Evolutionary conservation across 1,140 invertebrate genomes (phyloP).

Genomic region (Cyclargus thomasi): DNA sequence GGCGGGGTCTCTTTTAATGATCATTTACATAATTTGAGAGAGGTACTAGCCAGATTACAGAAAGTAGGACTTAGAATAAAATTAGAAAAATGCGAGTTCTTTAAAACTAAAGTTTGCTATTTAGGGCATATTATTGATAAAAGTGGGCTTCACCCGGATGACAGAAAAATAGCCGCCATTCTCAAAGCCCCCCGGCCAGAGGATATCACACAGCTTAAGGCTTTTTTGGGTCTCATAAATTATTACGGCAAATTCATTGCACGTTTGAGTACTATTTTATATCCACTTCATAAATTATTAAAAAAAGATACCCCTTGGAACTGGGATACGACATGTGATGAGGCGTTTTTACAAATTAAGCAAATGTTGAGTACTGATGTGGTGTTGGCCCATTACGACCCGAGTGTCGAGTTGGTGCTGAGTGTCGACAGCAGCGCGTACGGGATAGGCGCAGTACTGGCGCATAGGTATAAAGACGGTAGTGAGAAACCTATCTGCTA

Average conservation of each 20-base stretch:
- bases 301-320: conserved; percentile 30
- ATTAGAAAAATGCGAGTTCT: conserved; percentile 34
- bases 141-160: conserved; percentile 41
- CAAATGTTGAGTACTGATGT: conserved; percentile 15
- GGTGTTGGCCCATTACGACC: conserved; percentile 56
- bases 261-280: conserved; percentile 29
- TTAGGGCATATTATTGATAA: conserved; percentile 51
- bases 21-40: conserved; percentile 27
- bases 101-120: conserved; percentile 33
- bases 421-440: conserved; percentile 49
- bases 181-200: conserved; percentile 39
- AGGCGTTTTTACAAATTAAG: conserved; percentile 31
- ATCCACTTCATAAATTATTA: conserved; percentile 32
- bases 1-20: conserved; percentile 21
- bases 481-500: conserved; percentile 63
- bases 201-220: conserved; percentile 41
- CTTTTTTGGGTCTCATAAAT: conserved; percentile 38
- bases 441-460: conserved; percentile 67
- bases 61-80: conserved; percentile 34
- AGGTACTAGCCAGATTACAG: conserved; percentile 29
- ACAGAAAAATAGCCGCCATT: conserved; percentile 51
- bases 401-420: conserved; percentile 25
- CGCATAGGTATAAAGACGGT: conserved; percentile 48
- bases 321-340: conserved; percentile 27
- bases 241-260: conserved; percentile 37